These are phyloP conservation scores for Argyra leucocephala DNA, from an alignment of 2,888 invertebrate species.

Conservation along the genomic window DNA sequence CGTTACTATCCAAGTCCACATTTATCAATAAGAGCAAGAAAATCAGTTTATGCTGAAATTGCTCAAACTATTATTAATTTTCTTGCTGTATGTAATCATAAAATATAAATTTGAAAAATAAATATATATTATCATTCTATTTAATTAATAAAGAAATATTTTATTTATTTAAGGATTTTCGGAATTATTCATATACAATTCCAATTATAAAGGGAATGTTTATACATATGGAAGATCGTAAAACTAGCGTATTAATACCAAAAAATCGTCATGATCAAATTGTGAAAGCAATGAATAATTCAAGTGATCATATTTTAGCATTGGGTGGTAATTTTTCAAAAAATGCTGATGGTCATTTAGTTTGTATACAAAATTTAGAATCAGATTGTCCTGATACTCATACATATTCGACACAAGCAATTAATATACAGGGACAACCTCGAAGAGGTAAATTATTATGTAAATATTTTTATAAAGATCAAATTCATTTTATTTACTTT, in stretches of 20 bases:
- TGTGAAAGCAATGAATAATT: conserved; percentile 66
- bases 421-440: conserved; percentile 74
- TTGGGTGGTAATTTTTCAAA: conserved; percentile 71
- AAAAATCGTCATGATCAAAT: conserved; percentile 63
- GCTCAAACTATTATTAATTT: conserved; percentile 83
- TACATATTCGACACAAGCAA: conserved; percentile 75
- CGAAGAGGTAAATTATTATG: conserved; percentile 51
- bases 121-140: conserved; percentile 37
- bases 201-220: conserved; percentile 65
- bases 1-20: conserved; percentile 78
- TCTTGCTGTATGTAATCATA: conserved; percentile 50
- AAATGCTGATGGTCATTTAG: conserved; percentile 74
- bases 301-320: conserved; percentile 75
- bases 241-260: conserved; percentile 66
- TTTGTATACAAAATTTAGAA: conserved; percentile 68
- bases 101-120: too few relatives aligned
- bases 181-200: conserved; percentile 71
- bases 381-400: conserved; percentile 52
- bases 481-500: conserved; percentile 12
- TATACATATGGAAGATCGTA: conserved; percentile 73
- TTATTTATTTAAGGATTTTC: conserved; percentile 54
- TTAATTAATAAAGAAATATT: not conserved
- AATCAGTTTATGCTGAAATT: conserved; percentile 73
- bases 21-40: conserved; percentile 64
- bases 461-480: not conserved